A percentile compares a stretch with the other conserved stretches of the same genome.
phyloP scores from a whole-genome alignment of 2,888 invertebrate genomes.

The Hedychridium roseum region DNA sequence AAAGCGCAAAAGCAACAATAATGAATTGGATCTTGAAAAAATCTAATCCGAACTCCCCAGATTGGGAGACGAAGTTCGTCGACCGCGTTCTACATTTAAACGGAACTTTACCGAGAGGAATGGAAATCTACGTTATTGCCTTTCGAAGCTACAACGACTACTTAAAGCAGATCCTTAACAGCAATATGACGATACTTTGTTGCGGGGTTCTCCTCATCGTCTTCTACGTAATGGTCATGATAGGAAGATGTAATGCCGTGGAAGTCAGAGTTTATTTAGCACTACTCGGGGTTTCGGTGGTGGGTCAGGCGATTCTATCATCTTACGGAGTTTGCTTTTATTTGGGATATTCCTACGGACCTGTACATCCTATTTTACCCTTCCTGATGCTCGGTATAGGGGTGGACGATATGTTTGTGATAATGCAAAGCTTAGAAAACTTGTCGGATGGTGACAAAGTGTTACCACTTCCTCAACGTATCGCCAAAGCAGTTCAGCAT shows the following conservation, averaged over 20 bases:
- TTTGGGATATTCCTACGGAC: slow-evolving; percentile 59
- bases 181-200: slow-evolving; percentile 54
- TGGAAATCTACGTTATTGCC: slow-evolving; percentile 55
- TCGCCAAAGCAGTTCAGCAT: slow-evolving; percentile 59
- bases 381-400: slow-evolving; percentile 62
- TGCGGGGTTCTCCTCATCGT: slow-evolving; percentile 59
- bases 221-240: slow-evolving; percentile 58
- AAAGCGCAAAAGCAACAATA: slow-evolving; percentile 55
- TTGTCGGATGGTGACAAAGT: slow-evolving; percentile 44
- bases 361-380: slow-evolving; percentile 61
- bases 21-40: slow-evolving; percentile 57
- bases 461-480: slow-evolving; percentile 47
- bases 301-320: slow-evolving; percentile 57
- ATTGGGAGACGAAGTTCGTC: slow-evolving; percentile 56
- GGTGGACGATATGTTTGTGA: slow-evolving; percentile 63
- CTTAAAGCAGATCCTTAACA: slow-evolving; percentile 53
- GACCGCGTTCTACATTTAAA: slow-evolving; percentile 47
- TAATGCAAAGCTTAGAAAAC: slow-evolving; percentile 59
- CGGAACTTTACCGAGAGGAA: slow-evolving; percentile 48
- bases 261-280: slow-evolving; percentile 58
- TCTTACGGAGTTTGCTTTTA: slow-evolving; percentile 61
- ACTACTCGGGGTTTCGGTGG: slow-evolving; percentile 57
- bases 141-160: slow-evolving; percentile 57
- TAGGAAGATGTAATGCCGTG: slow-evolving; percentile 57
- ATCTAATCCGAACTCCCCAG: slow-evolving; percentile 40